Base-by-base conservation (phyloP, 2,888 invertebrate genomes). In the Lasioglossum oenotherae region DNA sequence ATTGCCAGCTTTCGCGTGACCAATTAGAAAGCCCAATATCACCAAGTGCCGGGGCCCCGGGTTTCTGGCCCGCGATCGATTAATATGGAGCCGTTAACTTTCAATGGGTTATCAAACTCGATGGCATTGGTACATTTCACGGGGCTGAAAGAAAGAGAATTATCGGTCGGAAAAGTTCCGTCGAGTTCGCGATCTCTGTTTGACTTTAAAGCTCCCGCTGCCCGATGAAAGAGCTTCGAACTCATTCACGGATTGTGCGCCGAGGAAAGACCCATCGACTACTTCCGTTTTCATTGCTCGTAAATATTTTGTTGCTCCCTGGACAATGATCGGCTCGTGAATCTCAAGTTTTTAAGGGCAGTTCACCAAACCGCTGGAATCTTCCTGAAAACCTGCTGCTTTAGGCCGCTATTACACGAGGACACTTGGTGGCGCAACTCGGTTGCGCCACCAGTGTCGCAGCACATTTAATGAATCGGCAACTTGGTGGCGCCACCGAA, bases 21-120 rank as follows among this genome's bases (percentile, higher is more conserved):
- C 87, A 87, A 87, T 87, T 87, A 87, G 87, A 80, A 79, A 60
- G 38, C 72, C 64, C 72, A 49, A 84, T 87, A 87, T 53, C 82
- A n/a, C 79, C 64, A 46, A 69, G 74, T 38, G 31, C n/a, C 10
- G 60, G 60, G 41, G 73, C n/a, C 44, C n/a, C 35, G 41, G 69
- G 67, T 78, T 76, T 57, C 31, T 44, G 79, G 67, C 0, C 23
- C 10, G 4, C 35, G 64, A 78, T 85, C 69, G 77, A 80, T 85
- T 69, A 64, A 41, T 72, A 60, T 73, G n/a, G 60, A 49, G 41
- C 64, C 72, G 78, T 73, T 64, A 49, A 78, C 72, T 81, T 78
- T 64, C 60, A 27, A 60, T 71, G 41, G 38, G 49, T 31, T 19
- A 23, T 31, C 60, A 75, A 53, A 71, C 69, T 69, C 71, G 46